Conservation (phyloP, 2,797 vertebrate genomes). For the Oophaga sylvatica region DNA sequence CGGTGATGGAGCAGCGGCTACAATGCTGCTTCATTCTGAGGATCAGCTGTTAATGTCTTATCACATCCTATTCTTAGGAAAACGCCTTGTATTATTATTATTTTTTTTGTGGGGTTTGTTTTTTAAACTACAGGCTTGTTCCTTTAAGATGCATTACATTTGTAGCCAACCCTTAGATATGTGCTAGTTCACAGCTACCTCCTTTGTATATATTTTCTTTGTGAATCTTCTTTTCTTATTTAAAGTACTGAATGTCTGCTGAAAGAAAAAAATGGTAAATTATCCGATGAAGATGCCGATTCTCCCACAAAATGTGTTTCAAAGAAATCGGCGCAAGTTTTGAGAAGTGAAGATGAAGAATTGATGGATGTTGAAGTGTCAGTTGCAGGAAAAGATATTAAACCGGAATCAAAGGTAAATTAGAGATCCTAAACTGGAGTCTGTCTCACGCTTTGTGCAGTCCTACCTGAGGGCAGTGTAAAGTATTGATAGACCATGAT, state of each 20-base stretch:
- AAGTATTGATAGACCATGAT: no score
- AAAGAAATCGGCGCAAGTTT: constrained; percentile 52
- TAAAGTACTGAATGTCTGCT: constrained; percentile 13
- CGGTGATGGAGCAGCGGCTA: background rate
- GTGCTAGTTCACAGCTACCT: no score
- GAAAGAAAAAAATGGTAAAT: constrained; percentile 64
- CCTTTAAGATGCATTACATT: no score
- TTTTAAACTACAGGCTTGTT: no score
- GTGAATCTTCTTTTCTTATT: background rate
- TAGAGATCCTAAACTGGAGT: background rate
- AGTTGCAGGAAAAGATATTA: background rate
- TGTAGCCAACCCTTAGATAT: no score
- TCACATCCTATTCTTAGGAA: no score
- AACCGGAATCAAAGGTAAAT: background rate
- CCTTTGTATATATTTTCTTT: no score
- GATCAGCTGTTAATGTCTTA: no score
- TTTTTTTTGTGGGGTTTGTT: no score
- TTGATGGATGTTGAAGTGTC: constrained; percentile 13
- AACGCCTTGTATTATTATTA: no score
- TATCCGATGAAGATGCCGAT: constrained; percentile 40
- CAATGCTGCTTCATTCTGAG: background rate
- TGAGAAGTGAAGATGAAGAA: constrained; percentile 68
- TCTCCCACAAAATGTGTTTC: constrained; percentile 65
- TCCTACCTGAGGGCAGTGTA: no score
- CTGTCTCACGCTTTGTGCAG: no score